Base-by-base conservation (phyloP, 2,888 invertebrate genomes). In the Agrotis segetum region DNA sequence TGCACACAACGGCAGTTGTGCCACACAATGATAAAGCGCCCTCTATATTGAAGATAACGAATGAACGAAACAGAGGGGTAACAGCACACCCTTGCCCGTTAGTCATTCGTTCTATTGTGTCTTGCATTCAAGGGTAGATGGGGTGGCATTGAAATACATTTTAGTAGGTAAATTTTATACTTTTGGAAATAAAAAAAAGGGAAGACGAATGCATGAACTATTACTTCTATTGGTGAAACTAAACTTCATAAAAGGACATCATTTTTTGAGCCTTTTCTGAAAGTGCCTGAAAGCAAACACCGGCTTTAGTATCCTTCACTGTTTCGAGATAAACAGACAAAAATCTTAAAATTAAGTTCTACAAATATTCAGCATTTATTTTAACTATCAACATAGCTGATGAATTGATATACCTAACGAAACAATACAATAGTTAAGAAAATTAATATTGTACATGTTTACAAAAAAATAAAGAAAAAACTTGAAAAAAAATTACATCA, bases 11-110 rank as follows among this genome's bases (percentile, higher is more conserved):
- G 24, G 19, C n/a, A 58, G 40, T 44, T 50, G n/a, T 13, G 21
- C 21, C 16, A 16, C 21, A 44, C 16, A n/a, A 50, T 55, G 19
- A 21, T 47, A 64, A 52, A 77, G 70, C 84, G 85, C 84, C 88
- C 80, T 86, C 86, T 86, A 67, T 16, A 64, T 21, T 58, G 65
- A 55, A 21, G 11, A 63, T 34, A 34, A 46, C 46, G 56, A 74
- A 85, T 81, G 72, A 68, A 44, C 40, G 40, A 40, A 19, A 68
- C 9, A 58, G 63, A 73, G 71, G 74, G 74, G 59, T 72, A 19
- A n/a, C 21, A 56, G 44, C 29, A 50, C 6, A 17, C 21, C 64
- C 61, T 46, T n/a, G 40, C 47, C 55, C 67, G 13, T 16, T 64
- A 63, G 47, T 73, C 65, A 79, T 60, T 79, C 50, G 47, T 46